Evolutionary conservation across 2,113 vertebrate genomes (phyloP).

Genomic region (Herpailurus yagouaroundi): DNA sequence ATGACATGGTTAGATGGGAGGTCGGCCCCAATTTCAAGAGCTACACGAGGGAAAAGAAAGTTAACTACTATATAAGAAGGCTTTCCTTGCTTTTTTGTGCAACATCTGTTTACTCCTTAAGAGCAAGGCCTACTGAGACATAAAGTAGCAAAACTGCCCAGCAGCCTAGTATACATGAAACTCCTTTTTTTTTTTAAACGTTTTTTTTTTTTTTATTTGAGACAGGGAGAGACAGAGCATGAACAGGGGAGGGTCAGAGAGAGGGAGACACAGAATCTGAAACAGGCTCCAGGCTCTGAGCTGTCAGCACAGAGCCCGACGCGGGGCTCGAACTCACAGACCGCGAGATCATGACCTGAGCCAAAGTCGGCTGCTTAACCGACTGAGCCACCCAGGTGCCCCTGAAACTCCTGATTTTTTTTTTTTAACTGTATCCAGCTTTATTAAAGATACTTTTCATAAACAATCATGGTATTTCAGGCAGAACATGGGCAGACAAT

Average conservation of each 20-base stretch:
- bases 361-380: too few species aligned
- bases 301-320: too few species aligned
- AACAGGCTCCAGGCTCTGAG: too few species aligned
- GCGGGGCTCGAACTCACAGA: too few species aligned
- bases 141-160: neutral
- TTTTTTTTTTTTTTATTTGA: neutral
- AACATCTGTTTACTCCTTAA: neutral
- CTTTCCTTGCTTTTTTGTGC: neutral
- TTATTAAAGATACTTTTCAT: neutral
- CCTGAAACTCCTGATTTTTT: neutral
- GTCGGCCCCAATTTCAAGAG: constrained; percentile 92
- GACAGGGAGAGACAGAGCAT: too few species aligned
- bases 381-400: too few species aligned
- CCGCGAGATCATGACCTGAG: too few species aligned
- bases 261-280: too few species aligned
- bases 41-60: constrained; percentile 76
- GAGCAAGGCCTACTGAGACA: neutral
- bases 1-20: constrained; percentile 91
- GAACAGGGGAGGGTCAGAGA: too few species aligned
- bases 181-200: neutral
- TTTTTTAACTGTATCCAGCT: neutral
- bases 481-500: neutral
- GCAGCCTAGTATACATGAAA: neutral
- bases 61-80: neutral
- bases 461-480: neutral